phyloP scores from a whole-genome alignment of 2,888 invertebrate species.

The Eugnorisma glareosa region DNA sequence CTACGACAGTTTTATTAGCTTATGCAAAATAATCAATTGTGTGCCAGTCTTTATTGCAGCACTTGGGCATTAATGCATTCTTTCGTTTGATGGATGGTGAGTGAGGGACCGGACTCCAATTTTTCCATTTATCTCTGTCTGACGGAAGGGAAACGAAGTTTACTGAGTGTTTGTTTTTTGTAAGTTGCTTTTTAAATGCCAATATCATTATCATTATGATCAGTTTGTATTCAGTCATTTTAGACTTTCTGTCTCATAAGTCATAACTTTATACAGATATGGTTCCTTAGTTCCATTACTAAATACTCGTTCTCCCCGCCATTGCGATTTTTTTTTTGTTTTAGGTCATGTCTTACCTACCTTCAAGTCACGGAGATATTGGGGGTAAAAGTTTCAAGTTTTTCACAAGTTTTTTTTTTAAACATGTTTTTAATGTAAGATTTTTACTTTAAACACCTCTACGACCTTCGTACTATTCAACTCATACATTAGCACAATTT shows the following conservation, averaged over 20 bases:
- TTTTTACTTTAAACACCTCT: too few species aligned
- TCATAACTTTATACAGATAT: neutral
- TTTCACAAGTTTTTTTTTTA: too few species aligned
- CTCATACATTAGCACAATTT: too few species aligned
- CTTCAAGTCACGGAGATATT: too few species aligned
- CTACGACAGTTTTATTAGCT: constrained; percentile 48
- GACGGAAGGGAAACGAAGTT: constrained; percentile 49
- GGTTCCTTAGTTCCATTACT: neutral
- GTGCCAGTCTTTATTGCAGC: constrained; percentile 67
- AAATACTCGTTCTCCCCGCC: too few species aligned
- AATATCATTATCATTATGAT: too few species aligned
- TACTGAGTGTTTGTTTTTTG: constrained; percentile 10
- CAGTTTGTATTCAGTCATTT: neutral
- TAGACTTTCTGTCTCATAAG: neutral
- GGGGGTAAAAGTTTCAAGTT: too few species aligned
- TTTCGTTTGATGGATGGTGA: constrained; percentile 74
- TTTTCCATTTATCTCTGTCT: constrained; percentile 74
- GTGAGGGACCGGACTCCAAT: constrained; percentile 66
- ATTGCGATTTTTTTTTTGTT: too few species aligned
- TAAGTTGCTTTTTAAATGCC: neutral
- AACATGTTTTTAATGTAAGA: too few species aligned
- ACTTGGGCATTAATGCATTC: constrained; percentile 75
- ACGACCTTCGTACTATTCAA: too few species aligned
- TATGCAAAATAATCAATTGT: constrained; percentile 46
- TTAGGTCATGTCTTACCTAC: too few species aligned